These are phyloP conservation scores for Tenualosa ilisha DNA, from an alignment of 2,797 vertebrate genomes.

Conservation along the genomic window DNA sequence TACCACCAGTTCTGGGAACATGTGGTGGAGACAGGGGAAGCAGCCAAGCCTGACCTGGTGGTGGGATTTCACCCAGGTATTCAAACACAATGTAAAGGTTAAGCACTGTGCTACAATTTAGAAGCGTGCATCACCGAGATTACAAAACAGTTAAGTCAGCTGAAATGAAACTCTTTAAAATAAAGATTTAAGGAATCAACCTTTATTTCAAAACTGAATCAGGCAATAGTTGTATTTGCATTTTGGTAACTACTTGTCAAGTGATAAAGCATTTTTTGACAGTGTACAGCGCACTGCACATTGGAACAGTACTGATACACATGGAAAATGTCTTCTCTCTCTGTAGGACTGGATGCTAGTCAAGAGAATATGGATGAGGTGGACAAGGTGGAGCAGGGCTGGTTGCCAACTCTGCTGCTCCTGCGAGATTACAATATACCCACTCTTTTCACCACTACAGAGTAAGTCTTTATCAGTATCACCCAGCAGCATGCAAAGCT, in stretches of 20 bases:
- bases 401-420: constrained; percentile 83
- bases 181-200: too few species aligned
- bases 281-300: neutral
- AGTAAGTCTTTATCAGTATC: constrained; percentile 57
- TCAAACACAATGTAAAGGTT: neutral
- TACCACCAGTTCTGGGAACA: constrained; percentile 97
- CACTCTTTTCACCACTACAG: constrained; percentile 77
- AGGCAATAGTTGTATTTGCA: too few species aligned
- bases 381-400: constrained; percentile 68
- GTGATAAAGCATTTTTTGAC: neutral
- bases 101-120: neutral
- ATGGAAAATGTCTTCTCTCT: neutral
- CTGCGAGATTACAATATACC: constrained; percentile 82
- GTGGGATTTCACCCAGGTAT: constrained; percentile 92
- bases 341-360: constrained; percentile 76
- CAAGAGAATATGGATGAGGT: constrained; percentile 47
- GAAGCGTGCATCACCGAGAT: neutral
- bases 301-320: neutral
- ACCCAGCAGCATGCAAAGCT: neutral
- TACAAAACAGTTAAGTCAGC: neutral
- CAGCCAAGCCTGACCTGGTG: constrained; percentile 82
- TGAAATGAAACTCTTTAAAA: too few species aligned
- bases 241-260: too few species aligned
- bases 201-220: too few species aligned
- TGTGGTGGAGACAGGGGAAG: constrained; percentile 82